Conservation (phyloP, 2,113 vertebrate genomes). For the Piprites chloris region DNA sequence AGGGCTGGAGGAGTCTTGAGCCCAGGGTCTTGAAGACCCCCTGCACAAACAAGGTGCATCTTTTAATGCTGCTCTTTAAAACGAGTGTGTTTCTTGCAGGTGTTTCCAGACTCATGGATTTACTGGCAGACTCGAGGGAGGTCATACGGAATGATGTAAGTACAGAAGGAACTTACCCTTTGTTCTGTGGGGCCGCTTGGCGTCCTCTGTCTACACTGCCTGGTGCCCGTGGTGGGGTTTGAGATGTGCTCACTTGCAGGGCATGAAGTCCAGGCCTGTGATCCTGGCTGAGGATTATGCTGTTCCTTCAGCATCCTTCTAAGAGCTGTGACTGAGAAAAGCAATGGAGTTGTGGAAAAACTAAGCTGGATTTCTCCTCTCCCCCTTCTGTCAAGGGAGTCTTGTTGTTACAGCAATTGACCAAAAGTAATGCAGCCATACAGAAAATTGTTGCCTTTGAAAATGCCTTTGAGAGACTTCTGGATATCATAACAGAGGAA, state of each 20-base stretch:
- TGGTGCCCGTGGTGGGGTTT: neutral
- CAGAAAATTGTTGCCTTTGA: slow-evolving; percentile 99
- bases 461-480: slow-evolving; percentile 94
- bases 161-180: neutral
- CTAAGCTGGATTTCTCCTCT: neutral
- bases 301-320: neutral
- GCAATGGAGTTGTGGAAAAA: neutral
- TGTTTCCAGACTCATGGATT: slow-evolving; percentile 96
- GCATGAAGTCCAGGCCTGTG: neutral
- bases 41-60: neutral
- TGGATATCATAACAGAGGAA: slow-evolving; percentile 96
- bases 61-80: neutral
- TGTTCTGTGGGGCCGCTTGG: neutral
- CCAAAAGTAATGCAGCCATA: slow-evolving; percentile 95
- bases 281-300: neutral
- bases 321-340: neutral
- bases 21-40: neutral
- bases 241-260: neutral
- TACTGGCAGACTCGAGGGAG: slow-evolving; percentile 94
- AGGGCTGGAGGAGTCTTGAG: neutral
- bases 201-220: fast-evolving
- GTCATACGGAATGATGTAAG: slow-evolving; percentile 97
- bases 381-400: slow-evolving; percentile 78
- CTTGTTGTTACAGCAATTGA: slow-evolving; percentile 90
- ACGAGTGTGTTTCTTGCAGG: slow-evolving; percentile 70